phyloP scores from a whole-genome alignment of 2,888 invertebrate genomes.

The Neria commutata region DNA sequence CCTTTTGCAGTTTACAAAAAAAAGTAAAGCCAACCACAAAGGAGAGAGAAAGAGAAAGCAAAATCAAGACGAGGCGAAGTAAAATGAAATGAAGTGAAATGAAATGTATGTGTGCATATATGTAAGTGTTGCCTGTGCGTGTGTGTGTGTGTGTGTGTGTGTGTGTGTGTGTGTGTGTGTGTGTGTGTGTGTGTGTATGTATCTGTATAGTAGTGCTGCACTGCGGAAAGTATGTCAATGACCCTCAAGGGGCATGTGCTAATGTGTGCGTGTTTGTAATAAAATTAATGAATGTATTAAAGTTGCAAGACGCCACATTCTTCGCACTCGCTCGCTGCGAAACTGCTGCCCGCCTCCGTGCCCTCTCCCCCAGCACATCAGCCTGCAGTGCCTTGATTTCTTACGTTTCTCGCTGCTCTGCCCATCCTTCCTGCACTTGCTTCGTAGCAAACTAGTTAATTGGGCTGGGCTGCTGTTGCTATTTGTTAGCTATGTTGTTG shows the following conservation, averaged over 20 bases:
- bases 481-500: no score
- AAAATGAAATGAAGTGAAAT: not conserved
- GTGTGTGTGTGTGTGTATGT: constrained; percentile 7
- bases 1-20: no score
- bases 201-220: not conserved
- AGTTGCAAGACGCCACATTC: constrained; percentile 48
- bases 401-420: no score
- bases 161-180: constrained; percentile 43
- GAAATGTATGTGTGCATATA: not conserved
- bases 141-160: constrained; percentile 32
- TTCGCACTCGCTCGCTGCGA: no score
- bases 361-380: not conserved
- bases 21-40: no score
- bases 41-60: not conserved
- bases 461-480: no score
- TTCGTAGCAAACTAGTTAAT: no score
- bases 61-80: not conserved
- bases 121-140: constrained; percentile 40
- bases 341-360: constrained; percentile 15
- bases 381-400: not conserved
- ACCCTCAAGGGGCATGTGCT: constrained; percentile 33
- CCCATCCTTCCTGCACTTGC: no score
- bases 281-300: constrained; percentile 51
- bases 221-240: constrained; percentile 45
- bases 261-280: constrained; percentile 37